Evolutionary conservation across 2,888 invertebrate species (phyloP).

Genomic region (Anticlea derivata): DNA sequence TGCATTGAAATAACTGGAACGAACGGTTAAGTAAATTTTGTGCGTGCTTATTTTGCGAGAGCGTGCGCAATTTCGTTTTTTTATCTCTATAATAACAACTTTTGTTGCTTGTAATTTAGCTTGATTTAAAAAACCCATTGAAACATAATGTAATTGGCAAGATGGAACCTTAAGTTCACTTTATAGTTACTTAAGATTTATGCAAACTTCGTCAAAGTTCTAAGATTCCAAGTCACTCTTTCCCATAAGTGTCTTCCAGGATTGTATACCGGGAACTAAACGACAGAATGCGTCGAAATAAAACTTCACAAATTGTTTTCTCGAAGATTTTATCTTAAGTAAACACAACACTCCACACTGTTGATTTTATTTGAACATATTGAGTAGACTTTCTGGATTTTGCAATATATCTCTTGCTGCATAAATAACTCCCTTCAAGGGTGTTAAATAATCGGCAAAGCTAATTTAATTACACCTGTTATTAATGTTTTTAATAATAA

Average conservation of each 20-base stretch:
- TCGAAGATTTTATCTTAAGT: slow-evolving; percentile 3
- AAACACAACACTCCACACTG: no score
- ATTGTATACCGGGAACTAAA: not conserved
- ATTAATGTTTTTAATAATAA: no score
- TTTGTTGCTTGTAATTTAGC: slow-evolving; percentile 3
- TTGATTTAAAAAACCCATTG: slow-evolving; percentile 2
- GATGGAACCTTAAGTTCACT: no score
- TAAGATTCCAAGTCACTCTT: not conserved
- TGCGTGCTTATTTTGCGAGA: slow-evolving; percentile 20
- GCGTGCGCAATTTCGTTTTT: slow-evolving; percentile 19
- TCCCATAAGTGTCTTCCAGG: not conserved
- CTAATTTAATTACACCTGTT: no score
- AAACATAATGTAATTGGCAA: not conserved
- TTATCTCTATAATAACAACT: slow-evolving; percentile 25
- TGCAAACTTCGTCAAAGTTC: not conserved
- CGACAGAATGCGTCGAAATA: slow-evolving; percentile 3
- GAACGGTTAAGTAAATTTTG: slow-evolving; percentile 33
- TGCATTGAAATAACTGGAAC: slow-evolving; percentile 35
- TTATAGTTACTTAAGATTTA: not conserved
- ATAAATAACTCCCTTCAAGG: no score
- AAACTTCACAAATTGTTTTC: not conserved
- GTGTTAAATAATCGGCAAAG: no score
- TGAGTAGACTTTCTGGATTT: no score
- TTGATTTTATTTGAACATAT: no score
- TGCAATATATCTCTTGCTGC: no score